phyloP scores from a whole-genome alignment of 2,797 vertebrate species.

The Chelon labrosus region DNA sequence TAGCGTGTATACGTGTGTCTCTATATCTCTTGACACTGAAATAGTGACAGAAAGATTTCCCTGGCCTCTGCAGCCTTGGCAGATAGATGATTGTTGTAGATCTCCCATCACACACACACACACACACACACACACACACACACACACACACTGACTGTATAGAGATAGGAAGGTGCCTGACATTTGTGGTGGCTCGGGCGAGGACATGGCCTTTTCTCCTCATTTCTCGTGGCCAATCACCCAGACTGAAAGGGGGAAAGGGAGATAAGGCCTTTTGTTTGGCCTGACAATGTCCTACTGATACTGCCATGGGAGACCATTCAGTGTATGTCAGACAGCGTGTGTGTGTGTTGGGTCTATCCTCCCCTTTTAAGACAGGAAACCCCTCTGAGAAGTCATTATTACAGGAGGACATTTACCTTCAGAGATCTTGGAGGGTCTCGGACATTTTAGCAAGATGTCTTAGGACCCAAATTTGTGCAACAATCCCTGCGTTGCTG shows the following conservation, averaged over 20 bases:
- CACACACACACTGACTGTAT: conserved; percentile 39
- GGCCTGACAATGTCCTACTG: conserved; percentile 72
- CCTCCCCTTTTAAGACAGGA: conserved; percentile 48
- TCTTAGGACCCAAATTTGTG: background rate
- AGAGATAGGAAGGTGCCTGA: conserved; percentile 76
- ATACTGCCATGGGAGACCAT: conserved; percentile 68
- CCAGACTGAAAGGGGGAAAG: conserved; percentile 63
- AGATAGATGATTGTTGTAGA: conserved; percentile 59
- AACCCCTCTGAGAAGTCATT: conserved; percentile 57
- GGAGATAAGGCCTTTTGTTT: conserved; percentile 78
- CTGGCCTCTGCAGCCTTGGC: conserved; percentile 48
- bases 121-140: conserved; percentile 33
- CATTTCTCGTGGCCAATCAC: conserved; percentile 70
- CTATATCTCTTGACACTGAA: conserved; percentile 43
- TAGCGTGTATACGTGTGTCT: background rate
- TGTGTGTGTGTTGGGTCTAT: conserved; percentile 28
- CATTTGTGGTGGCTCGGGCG: conserved; percentile 71
- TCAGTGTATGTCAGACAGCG: conserved; percentile 21
- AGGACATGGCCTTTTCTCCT: conserved; percentile 76
- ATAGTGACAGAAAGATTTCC: conserved; percentile 50
- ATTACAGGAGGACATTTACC: conserved; percentile 38
- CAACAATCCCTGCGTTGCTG: too few relatives aligned
- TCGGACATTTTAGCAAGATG: background rate
- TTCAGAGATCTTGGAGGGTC: conserved; percentile 25
- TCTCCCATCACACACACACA: conserved; percentile 29